A percentile compares a stretch with the other conserved stretches of the same genome.
phyloP scores from a whole-genome alignment of 2,797 vertebrate genomes.

The Pangasius djambal region DNA sequence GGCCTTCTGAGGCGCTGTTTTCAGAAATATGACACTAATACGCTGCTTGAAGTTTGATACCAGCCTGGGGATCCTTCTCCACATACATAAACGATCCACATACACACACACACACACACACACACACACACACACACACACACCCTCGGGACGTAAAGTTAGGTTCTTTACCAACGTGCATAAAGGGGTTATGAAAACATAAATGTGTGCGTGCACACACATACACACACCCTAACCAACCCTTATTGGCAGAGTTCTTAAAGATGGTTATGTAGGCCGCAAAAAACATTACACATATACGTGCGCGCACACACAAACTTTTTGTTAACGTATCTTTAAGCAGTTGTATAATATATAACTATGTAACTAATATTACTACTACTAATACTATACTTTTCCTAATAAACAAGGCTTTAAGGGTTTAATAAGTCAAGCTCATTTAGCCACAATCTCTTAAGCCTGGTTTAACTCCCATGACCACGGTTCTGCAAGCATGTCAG shows the following conservation, averaged over 20 bases:
- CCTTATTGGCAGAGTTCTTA: background rate
- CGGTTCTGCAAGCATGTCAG: background rate
- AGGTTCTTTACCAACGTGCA: slow-evolving; percentile 30
- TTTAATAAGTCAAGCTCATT: background rate
- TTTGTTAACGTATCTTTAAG: background rate
- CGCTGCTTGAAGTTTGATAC: slow-evolving; percentile 78
- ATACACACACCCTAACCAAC: background rate
- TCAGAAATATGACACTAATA: slow-evolving; percentile 74
- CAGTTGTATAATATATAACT: background rate
- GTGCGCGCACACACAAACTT: background rate
- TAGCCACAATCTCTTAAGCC: background rate
- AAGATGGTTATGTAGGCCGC: background rate
- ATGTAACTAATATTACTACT: too few relatives aligned
- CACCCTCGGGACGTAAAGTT: slow-evolving; percentile 64
- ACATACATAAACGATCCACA: slow-evolving; percentile 35
- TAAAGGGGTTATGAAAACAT: background rate
- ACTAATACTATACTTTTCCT: too few relatives aligned
- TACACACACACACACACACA: slow-evolving; percentile 36
- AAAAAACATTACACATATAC: background rate
- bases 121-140: slow-evolving; percentile 46
- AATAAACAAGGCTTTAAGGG: background rate
- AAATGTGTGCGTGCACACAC: background rate
- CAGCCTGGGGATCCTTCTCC: slow-evolving; percentile 71
- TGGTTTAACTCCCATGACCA: background rate
- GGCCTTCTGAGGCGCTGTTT: slow-evolving; percentile 66